These are phyloP conservation scores for Naso thynnoides DNA, from an alignment of 2,797 vertebrate genomes.

Conservation along the genomic window DNA sequence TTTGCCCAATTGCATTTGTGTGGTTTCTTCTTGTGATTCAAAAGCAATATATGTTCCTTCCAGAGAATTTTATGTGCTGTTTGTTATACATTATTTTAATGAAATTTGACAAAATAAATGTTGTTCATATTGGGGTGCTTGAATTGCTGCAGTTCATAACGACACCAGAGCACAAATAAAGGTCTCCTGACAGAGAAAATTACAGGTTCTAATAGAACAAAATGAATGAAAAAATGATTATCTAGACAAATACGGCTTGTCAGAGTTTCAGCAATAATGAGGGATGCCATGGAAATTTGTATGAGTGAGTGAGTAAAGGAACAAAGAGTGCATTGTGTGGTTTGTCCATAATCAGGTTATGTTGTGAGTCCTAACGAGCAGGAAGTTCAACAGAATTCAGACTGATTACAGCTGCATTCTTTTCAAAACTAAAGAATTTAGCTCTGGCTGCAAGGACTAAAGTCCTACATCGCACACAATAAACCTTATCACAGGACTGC, in stretches of 20 bases:
- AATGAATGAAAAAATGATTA: neutral
- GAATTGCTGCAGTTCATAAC: slow-evolving; percentile 4
- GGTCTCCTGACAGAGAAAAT: neutral
- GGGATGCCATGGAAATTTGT: neutral
- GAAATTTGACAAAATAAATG: slow-evolving; percentile 64
- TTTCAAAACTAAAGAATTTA: neutral
- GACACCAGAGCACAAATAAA: neutral
- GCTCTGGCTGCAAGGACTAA: neutral
- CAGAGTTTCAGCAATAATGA: slow-evolving; percentile 5
- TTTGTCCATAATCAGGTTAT: slow-evolving; percentile 1
- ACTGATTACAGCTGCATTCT: neutral
- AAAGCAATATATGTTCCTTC: slow-evolving; percentile 13
- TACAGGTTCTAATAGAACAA: neutral
- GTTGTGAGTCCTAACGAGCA: slow-evolving; percentile 35
- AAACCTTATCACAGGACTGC: no score
- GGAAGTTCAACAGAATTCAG: slow-evolving; percentile 2
- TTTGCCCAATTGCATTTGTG: no score
- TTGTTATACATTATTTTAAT: slow-evolving; percentile 62
- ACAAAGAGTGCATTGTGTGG: slow-evolving; percentile 57
- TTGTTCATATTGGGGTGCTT: slow-evolving; percentile 24
- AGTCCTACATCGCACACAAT: neutral
- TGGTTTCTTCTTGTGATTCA: slow-evolving; percentile 27
- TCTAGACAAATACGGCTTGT: neutral
- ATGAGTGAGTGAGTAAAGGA: neutral
- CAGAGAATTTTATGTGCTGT: slow-evolving; percentile 38